phyloP scores from a whole-genome alignment of 2,888 invertebrate species.

The Aethes cnicana region DNA sequence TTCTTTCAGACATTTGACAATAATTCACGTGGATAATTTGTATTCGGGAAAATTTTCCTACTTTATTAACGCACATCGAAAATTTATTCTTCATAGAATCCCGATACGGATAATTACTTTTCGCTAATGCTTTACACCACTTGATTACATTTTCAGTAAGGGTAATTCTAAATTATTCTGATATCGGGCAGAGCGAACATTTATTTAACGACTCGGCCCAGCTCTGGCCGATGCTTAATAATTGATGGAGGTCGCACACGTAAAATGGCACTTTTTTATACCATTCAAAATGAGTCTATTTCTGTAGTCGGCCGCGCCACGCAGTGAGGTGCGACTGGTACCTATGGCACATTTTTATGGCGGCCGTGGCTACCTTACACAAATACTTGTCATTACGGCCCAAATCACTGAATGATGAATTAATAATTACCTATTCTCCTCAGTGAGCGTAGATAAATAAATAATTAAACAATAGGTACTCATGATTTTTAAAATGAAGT shows the following conservation, averaged over 20 bases:
- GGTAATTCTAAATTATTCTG: conserved; percentile 39
- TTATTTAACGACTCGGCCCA: conserved; percentile 40
- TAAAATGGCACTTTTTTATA: conserved; percentile 57
- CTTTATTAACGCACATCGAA: conserved; percentile 48
- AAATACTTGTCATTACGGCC: too few species aligned
- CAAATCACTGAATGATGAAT: too few species aligned
- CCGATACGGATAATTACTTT: conserved; percentile 21
- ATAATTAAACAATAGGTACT: too few species aligned
- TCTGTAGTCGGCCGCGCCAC: conserved; percentile 40
- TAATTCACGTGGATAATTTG: conserved; percentile 70
- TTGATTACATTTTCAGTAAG: conserved; percentile 41
- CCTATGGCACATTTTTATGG: too few species aligned
- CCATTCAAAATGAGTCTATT: conserved; percentile 56
- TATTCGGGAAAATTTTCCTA: conserved; percentile 52
- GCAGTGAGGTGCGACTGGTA: conserved; percentile 35
- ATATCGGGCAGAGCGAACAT: conserved; percentile 34
- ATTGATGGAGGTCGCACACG: conserved; percentile 56
- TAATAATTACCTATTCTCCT: too few species aligned
- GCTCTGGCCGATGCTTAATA: conserved; percentile 54
- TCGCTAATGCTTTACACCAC: conserved; percentile 10
- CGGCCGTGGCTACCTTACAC: too few species aligned
- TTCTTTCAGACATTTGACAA: conserved; percentile 71
- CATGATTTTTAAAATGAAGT: too few species aligned
- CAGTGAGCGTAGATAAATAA: too few species aligned
- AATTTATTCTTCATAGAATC: conserved; percentile 39